These are phyloP conservation scores for Hucho hucho DNA, from an alignment of 2,113 vertebrate genomes.

Conservation along the genomic window DNA sequence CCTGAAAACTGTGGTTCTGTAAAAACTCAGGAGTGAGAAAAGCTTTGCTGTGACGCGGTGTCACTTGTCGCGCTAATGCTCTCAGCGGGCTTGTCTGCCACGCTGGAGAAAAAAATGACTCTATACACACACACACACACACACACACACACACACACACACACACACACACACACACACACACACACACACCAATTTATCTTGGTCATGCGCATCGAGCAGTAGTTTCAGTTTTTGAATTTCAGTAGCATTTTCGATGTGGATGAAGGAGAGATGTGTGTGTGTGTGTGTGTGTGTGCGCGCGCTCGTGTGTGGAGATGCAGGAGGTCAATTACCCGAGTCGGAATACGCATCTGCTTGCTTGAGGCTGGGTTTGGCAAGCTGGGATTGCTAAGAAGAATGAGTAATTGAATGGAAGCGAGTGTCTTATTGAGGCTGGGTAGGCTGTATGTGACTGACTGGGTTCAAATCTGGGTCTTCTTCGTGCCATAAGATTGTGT, in stretches of 20 bases:
- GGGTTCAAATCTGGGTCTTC: too few relatives aligned
- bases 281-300: too few relatives aligned
- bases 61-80: constrained; percentile 42
- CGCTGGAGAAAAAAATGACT: constrained; percentile 28
- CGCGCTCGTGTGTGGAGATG: neutral
- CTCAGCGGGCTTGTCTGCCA: constrained; percentile 19
- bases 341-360: neutral
- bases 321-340: neutral
- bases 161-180: neutral
- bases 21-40: too few relatives aligned
- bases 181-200: too few relatives aligned
- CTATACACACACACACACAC: neutral
- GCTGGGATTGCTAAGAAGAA: neutral
- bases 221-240: too few relatives aligned
- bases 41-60: constrained; percentile 30
- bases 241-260: too few relatives aligned
- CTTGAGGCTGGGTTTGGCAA: neutral
- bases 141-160: neutral
- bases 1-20: too few relatives aligned
- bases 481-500: too few relatives aligned
- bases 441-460: too few relatives aligned
- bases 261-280: neutral
- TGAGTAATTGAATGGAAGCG: too few relatives aligned
- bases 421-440: too few relatives aligned
- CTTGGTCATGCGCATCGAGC: too few relatives aligned